phyloP scores from a whole-genome alignment of 2,888 invertebrate species.

The Acanthacorydalis orientalis region DNA sequence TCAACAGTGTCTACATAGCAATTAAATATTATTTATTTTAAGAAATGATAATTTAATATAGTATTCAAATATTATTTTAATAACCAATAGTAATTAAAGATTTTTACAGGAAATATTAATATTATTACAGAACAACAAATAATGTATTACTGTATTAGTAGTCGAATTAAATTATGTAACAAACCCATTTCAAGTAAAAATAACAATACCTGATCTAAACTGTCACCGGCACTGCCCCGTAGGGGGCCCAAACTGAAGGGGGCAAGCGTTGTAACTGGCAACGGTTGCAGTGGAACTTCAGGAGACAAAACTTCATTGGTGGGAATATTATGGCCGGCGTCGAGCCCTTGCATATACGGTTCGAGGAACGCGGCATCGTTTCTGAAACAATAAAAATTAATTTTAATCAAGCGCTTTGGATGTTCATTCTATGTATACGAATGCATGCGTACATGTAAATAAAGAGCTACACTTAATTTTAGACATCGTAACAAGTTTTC shows the following conservation, averaged over 20 bases:
- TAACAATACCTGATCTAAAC: constrained; percentile 2
- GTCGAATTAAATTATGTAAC: too few relatives aligned
- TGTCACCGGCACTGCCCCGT: constrained; percentile 14
- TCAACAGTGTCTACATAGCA: too few relatives aligned
- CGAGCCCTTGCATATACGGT: constrained; percentile 50
- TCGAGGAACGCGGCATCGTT: constrained; percentile 56
- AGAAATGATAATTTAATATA: too few relatives aligned
- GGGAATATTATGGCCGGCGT: constrained; percentile 18
- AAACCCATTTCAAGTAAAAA: not conserved
- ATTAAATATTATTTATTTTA: too few relatives aligned
- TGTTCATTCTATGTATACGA: too few relatives aligned
- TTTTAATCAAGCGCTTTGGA: too few relatives aligned
- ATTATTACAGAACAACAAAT: not conserved
- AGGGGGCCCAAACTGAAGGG: constrained; percentile 25
- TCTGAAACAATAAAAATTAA: constrained; percentile 31
- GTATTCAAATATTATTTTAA: too few relatives aligned
- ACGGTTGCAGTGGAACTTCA: constrained; percentile 22
- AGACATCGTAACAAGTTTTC: too few relatives aligned
- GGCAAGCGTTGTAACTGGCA: constrained; percentile 25
- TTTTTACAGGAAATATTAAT: not conserved
- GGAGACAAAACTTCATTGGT: constrained; percentile 27
- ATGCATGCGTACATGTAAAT: too few relatives aligned
- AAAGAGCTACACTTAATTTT: too few relatives aligned
- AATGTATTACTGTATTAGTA: not conserved
- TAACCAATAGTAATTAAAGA: too few relatives aligned